Conservation (phyloP, 23 tunicate genomes). For the Diplosoma virens region DNA sequence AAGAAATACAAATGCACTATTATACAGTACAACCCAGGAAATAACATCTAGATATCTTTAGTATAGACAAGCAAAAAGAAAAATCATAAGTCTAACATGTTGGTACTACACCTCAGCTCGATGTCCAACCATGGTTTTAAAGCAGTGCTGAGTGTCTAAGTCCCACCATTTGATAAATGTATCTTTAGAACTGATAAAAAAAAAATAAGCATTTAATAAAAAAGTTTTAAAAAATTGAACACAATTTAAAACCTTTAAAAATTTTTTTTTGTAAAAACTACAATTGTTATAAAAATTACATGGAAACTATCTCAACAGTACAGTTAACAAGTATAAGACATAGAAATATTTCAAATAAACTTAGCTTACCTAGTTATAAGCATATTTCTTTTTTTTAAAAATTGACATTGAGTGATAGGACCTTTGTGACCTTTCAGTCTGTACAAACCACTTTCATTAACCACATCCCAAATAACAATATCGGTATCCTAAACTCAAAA, state of each 20-base stretch:
- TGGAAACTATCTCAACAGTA: too few relatives aligned
- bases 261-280: too few relatives aligned
- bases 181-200: conserved; percentile 74
- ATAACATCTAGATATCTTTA: too few relatives aligned
- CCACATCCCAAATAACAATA: conserved; percentile 87
- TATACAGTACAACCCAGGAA: too few relatives aligned
- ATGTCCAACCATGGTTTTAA: conserved; percentile 87
- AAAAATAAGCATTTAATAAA: background rate
- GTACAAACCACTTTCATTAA: conserved; percentile 89
- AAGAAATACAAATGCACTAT: too few relatives aligned
- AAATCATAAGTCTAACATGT: background rate
- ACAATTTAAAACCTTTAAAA: too few relatives aligned
- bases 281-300: too few relatives aligned
- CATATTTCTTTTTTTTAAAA: conserved; percentile 54
- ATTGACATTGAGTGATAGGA: conserved; percentile 58
- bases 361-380: conserved; percentile 63
- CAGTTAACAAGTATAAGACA: too few relatives aligned
- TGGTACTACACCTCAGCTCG: conserved; percentile 87
- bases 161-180: conserved; percentile 95
- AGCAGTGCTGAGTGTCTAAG: conserved; percentile 92
- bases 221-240: too few relatives aligned
- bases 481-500: conserved; percentile 81
- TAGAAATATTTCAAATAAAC: too few relatives aligned
- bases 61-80: too few relatives aligned
- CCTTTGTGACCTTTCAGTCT: conserved; percentile 92